These are phyloP conservation scores for Acipenser transmontanus DNA, from an alignment of 2,797 vertebrate genomes.

Conservation along the genomic window DNA sequence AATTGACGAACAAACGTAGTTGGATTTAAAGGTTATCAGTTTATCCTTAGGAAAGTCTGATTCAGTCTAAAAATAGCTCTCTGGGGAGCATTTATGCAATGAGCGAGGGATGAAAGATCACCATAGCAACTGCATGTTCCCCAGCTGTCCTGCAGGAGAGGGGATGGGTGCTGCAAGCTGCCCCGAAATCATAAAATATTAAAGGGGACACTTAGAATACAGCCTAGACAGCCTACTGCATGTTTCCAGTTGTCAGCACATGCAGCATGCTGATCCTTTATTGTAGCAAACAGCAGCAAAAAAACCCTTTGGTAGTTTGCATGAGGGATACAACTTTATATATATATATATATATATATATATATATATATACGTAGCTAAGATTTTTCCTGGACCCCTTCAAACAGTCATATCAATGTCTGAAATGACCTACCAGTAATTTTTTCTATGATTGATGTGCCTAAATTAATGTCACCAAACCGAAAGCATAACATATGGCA, in stretches of 20 bases:
- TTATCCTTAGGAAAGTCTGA: constrained; percentile 44
- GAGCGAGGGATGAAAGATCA: constrained; percentile 37
- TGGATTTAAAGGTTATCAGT: constrained; percentile 33
- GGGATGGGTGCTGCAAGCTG: constrained; percentile 65
- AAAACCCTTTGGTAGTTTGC: constrained; percentile 56
- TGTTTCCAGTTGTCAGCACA: too few relatives aligned
- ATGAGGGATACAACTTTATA: constrained; percentile 22
- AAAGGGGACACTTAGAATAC: constrained; percentile 65
- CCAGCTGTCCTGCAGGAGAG: constrained; percentile 72
- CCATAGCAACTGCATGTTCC: constrained; percentile 70
- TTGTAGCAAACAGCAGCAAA: constrained; percentile 20
- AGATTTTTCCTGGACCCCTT: background rate
- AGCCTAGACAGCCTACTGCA: constrained; percentile 40
- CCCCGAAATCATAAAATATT: too few relatives aligned
- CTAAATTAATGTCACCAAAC: constrained; percentile 41
- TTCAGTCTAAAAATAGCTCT: constrained; percentile 63
- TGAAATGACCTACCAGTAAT: constrained; percentile 8
- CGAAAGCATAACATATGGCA: constrained; percentile 48
- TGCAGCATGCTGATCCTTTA: too few relatives aligned
- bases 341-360: too few relatives aligned
- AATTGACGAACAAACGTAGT: constrained; percentile 52
- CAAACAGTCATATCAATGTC: constrained; percentile 9
- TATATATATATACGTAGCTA: too few relatives aligned
- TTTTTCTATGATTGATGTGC: too few relatives aligned
- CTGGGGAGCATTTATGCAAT: constrained; percentile 56